Evolutionary conservation across 1,140 invertebrate genomes (phyloP).

Genomic region (Drosophila gunungcola): DNA sequence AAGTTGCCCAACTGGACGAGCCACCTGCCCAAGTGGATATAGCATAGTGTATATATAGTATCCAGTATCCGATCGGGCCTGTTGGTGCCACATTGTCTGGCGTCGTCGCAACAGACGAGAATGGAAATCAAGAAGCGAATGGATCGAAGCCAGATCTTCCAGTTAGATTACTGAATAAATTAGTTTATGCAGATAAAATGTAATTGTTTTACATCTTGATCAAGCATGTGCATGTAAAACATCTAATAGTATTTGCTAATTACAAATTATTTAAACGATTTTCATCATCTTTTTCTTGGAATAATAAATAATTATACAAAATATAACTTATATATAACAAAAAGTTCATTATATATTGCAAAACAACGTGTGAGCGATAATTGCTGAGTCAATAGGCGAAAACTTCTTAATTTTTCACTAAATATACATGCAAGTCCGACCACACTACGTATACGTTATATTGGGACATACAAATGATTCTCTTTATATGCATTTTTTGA

Average conservation of each 20-base stretch:
- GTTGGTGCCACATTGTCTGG: slow-evolving; percentile 62
- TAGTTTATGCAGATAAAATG: slow-evolving; percentile 4
- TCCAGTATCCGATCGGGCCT: slow-evolving; percentile 2
- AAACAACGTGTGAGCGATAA: not conserved
- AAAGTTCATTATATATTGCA: too few relatives aligned
- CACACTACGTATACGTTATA: not conserved
- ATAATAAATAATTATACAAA: too few relatives aligned
- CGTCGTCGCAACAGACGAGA: not conserved
- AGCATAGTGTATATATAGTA: slow-evolving; percentile 19
- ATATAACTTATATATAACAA: too few relatives aligned
- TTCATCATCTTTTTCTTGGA: not conserved
- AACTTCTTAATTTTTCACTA: not conserved
- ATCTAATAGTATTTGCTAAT: not conserved
- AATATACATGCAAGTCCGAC: not conserved
- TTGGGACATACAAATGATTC: not conserved
- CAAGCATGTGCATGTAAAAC: not conserved
- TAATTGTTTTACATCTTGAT: slow-evolving; percentile 24
- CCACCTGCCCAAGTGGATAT: slow-evolving; percentile 22
- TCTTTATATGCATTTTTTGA: too few relatives aligned
- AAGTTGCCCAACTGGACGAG: slow-evolving; percentile 31
- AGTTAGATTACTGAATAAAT: slow-evolving; percentile 1
- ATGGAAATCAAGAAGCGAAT: not conserved
- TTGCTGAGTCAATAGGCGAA: not conserved
- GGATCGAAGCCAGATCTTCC: slow-evolving; percentile 1
- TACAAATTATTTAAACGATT: not conserved